phyloP scores from a whole-genome alignment of 1,140 invertebrate genomes.

The Drosophila repletoides region DNA sequence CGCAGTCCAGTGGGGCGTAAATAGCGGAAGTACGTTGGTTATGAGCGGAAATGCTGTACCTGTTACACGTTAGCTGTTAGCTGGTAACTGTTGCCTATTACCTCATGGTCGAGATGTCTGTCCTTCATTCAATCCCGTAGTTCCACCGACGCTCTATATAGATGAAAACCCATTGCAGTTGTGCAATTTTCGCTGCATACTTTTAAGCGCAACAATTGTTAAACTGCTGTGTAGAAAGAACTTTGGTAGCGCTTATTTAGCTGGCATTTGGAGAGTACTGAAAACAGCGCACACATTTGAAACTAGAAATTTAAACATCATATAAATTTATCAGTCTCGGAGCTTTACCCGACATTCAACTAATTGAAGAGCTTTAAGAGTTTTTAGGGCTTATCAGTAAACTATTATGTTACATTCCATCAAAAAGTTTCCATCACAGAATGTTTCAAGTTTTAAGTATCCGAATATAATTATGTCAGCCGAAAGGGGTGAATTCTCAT shows the following conservation, averaged over 20 bases:
- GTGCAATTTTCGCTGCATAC: conserved; percentile 40
- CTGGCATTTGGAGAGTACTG: no score
- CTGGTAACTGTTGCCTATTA: conserved; percentile 9
- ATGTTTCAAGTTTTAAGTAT: no score
- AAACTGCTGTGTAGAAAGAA: background rate
- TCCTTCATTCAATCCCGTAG: background rate
- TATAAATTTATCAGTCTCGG: conserved; percentile 13
- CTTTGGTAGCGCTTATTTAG: background rate
- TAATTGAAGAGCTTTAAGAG: background rate
- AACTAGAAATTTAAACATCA: conserved; percentile 1
- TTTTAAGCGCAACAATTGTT: conserved; percentile 21
- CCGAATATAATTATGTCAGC: no score
- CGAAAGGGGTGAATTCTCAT: no score
- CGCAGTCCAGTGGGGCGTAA: conserved; percentile 20
- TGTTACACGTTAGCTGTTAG: conserved; percentile 1
- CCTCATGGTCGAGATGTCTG: background rate
- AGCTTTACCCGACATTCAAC: conserved; percentile 8
- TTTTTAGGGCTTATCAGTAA: no score
- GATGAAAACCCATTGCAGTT: conserved; percentile 23
- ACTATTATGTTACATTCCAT: no score
- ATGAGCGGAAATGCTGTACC: conserved; percentile 37
- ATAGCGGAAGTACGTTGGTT: conserved; percentile 27
- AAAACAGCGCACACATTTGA: no score
- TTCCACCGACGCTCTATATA: background rate
- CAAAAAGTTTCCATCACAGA: no score